Evolutionary conservation across 1,140 invertebrate species (phyloP), one percentile per base, ranked within the genome.

Genomic region (Lanistes nyassanus): DNA sequence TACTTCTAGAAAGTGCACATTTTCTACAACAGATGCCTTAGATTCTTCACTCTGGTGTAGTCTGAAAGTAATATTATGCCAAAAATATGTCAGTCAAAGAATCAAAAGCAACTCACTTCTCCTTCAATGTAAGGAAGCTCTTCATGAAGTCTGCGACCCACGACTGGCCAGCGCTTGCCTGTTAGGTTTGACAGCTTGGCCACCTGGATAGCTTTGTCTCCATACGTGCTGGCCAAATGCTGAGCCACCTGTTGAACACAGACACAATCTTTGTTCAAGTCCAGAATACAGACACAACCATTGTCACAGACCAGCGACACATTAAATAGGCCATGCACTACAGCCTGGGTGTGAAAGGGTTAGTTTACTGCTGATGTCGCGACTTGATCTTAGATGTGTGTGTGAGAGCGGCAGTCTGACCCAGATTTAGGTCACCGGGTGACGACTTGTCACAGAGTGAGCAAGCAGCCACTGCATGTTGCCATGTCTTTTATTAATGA

Each of bases 41-140:
- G 42, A 47, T 13, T 16, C 9, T 47, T 47, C 19, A 2, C 19
- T 6, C 42, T 47, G 5, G 9, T 47, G 9, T 47, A 47, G 19
- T 9, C 19, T 60, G 37, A 60, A 11, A 62, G 13, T 21, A 73
- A 62, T 2, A 47, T 26, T 29, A 11, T 2, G 21, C 0, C 9
- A 26, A 2, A 3, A 2, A 47, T 21, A 26, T 51, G 11, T 23
- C 7, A 29, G 23, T 58, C 3, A 60, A 26, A 29, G 1, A 60
- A 4, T 9, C 3, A 65, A 37, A 6, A 23, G n/a, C 5, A 19
- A 62, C 82, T 77, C 81, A 98, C 96, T 92, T 99, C 98, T 26
- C 97, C 98, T 88, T 99, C 98, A 83, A 99, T 96, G 87, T 99
- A 99, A 0, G 98, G 98, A 88, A 98, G 99, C 89, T 99, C 97